Base-by-base conservation (phyloP, 1,140 invertebrate species). In the Zaprionus vittiger region DNA sequence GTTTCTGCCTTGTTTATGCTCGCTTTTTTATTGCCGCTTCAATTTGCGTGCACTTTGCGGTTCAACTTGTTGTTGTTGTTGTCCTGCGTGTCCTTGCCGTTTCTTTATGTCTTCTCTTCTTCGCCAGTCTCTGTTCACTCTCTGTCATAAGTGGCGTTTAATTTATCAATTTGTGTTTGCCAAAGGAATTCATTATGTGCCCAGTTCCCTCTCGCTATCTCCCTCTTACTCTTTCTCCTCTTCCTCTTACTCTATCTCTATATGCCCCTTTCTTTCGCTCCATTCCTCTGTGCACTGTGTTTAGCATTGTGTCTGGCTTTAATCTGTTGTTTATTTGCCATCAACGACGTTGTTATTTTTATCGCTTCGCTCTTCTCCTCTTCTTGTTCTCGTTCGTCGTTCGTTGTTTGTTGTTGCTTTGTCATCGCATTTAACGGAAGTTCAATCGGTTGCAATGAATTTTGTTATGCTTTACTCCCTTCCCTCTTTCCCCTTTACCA, bases 101-200 rank as follows among this genome's bases (percentile, higher is more conserved):
- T 84, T 79, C 76, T 79, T 89, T 91, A 81, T 77, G 81, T 66
- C 66, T 66, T 47, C 69, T 69, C 66, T 5, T 57, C 73, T 20
- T 41, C 31, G 17, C 31, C 26, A 11, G 15, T n/a, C 65, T 70
- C 54, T 47, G 7, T 47, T 47, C 41, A 17, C 66, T 55, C 55
- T 55, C 61, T 57, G 57, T 71, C 86, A 60, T 90, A 90, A 90
- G 85, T 90, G 86, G 79, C 85, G 80, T 90, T 90, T 90, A 90
- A 90, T 90, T 90, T 90, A 90, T 91, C 85, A 90, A 90, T 90
- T 90, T 89, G 82, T 71, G 85, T 85, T 85, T 90, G 81, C 82
- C 81, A 90, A 85, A 80, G 79, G 85, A 91, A 90, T 90, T 90
- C 77, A 90, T 89, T 90, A 83, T 87, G 87, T 81, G 71, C n/a